These are phyloP conservation scores for Ametastegia equiseti DNA, from an alignment of 2,888 invertebrate species.

Conservation along the genomic window DNA sequence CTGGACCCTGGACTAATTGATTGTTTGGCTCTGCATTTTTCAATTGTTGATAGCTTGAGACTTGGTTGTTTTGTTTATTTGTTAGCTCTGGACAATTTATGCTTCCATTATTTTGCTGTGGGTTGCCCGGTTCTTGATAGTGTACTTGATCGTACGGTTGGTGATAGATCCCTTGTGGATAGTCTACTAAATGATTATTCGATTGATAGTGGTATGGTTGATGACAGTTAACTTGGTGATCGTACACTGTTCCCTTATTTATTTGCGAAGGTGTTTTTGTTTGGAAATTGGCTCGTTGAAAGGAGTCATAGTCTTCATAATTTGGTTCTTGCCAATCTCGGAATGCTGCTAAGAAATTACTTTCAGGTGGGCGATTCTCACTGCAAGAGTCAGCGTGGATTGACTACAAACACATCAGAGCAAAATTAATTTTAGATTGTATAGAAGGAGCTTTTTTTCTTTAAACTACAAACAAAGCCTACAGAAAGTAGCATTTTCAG, in stretches of 20 bases:
- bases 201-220: neutral
- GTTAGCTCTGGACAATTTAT: neutral
- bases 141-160: neutral
- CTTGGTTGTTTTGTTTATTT: neutral
- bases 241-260: neutral
- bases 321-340: neutral
- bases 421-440: neutral
- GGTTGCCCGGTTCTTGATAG: neutral
- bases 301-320: neutral
- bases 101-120: neutral
- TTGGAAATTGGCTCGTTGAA: neutral
- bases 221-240: neutral
- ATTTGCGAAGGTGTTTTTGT: neutral
- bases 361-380: neutral
- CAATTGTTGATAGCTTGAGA: neutral
- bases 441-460: neutral
- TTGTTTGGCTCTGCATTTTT: neutral
- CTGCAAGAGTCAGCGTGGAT: neutral
- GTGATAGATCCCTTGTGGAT: no score
- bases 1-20: no score
- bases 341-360: neutral
- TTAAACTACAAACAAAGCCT: no score
- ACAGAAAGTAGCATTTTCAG: neutral
- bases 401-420: neutral
- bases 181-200: neutral